Evolutionary conservation across 2,888 invertebrate species (phyloP).

Genomic region (Hirtodrosophila duncani): DNA sequence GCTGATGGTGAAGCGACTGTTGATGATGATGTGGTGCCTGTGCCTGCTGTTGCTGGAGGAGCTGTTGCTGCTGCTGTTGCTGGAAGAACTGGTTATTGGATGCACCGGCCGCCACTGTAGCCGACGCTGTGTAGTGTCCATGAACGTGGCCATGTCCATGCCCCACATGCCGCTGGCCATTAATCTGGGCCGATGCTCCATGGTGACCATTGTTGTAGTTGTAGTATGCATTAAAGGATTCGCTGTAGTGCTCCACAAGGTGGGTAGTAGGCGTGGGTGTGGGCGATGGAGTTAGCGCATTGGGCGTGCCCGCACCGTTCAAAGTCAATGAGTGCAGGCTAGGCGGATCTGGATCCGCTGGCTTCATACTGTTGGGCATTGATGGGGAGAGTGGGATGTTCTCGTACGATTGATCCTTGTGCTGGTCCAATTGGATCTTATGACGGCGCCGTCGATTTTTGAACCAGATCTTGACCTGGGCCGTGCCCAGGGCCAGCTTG

Average conservation of each 20-base stretch:
- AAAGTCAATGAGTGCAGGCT: constrained; percentile 55
- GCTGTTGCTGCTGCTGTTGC: constrained; percentile 38
- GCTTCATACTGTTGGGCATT: constrained; percentile 31
- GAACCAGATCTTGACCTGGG: constrained; percentile 73
- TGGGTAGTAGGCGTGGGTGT: constrained; percentile 53
- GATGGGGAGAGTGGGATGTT: constrained; percentile 60
- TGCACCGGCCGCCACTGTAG: not conserved
- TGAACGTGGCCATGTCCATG: constrained; percentile 40
- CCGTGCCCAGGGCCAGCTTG: constrained; percentile 58
- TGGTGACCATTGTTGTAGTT: constrained; percentile 52
- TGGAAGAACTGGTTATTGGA: constrained; percentile 49
- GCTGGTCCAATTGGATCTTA: constrained; percentile 63
- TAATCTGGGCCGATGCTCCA: constrained; percentile 24
- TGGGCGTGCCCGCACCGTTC: constrained; percentile 43
- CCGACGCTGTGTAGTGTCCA: constrained; percentile 30
- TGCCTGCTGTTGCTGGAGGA: constrained; percentile 38
- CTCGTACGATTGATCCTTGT: constrained; percentile 58
- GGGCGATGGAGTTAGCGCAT: constrained; percentile 56
- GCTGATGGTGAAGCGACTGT: constrained; percentile 1
- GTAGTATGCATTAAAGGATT: constrained; percentile 56
- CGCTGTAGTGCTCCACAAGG: constrained; percentile 50
- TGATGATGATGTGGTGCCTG: constrained; percentile 17
- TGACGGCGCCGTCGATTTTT: constrained; percentile 72
- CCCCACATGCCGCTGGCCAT: constrained; percentile 24
- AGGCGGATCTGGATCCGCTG: constrained; percentile 47